These are phyloP conservation scores for Argyresthia goedartella DNA, from an alignment of 2,888 invertebrate genomes.

Conservation along the genomic window DNA sequence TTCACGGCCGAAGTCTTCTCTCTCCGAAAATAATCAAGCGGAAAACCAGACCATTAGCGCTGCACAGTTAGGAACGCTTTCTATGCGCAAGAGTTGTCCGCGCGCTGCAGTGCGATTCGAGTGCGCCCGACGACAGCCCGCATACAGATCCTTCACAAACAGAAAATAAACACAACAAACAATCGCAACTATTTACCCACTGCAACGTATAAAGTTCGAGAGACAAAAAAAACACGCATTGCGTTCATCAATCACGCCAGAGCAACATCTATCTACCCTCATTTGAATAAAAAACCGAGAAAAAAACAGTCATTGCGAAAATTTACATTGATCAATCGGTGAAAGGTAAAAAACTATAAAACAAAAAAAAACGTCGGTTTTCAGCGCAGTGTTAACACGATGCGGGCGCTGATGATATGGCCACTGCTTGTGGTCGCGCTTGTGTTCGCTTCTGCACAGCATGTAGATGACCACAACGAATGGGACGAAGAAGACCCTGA, in stretches of 20 bases:
- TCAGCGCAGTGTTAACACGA: slow-evolving; percentile 32
- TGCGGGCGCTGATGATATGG: slow-evolving; percentile 40
- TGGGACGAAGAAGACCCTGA: slow-evolving; percentile 44
- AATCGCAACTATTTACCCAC: slow-evolving; percentile 1
- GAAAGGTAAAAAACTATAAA: slow-evolving; percentile 51
- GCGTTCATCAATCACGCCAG: neutral
- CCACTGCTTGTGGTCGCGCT: slow-evolving; percentile 29
- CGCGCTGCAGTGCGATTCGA: slow-evolving; percentile 31
- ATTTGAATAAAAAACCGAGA: slow-evolving; percentile 26
- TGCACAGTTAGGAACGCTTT: slow-evolving; percentile 45
- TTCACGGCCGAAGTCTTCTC: slow-evolving; percentile 52
- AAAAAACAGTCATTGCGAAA: slow-evolving; percentile 18
- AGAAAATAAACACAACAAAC: neutral
- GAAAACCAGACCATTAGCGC: slow-evolving; percentile 30
- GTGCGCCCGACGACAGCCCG: slow-evolving; percentile 27
- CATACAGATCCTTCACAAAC: slow-evolving; percentile 9
- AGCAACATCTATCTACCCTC: slow-evolving; percentile 13
- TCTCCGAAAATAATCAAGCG: slow-evolving; percentile 37
- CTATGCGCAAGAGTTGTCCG: slow-evolving; percentile 24
- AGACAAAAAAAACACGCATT: slow-evolving; percentile 7
- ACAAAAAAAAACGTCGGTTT: slow-evolving; percentile 31
- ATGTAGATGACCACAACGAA: slow-evolving; percentile 26
- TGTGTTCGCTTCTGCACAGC: neutral
- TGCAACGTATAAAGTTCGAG: slow-evolving; percentile 1
- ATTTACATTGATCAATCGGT: slow-evolving; percentile 28